These are phyloP conservation scores for Sphyrna mokarran DNA, from an alignment of 2,113 vertebrate species.

Conservation along the genomic window DNA sequence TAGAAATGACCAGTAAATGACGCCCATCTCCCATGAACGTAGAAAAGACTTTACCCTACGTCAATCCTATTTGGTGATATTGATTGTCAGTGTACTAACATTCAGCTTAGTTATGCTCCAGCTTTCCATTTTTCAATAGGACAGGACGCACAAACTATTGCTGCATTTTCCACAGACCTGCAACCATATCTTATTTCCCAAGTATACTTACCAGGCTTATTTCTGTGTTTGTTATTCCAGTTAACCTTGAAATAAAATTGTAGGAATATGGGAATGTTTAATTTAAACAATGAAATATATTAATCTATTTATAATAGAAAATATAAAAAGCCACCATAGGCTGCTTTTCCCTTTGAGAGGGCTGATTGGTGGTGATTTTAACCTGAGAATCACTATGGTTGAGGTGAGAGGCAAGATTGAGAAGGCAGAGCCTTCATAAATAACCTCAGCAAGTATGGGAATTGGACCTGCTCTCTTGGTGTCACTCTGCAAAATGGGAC, in stretches of 20 bases:
- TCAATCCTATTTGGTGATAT: neutral
- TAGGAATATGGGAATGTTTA: neutral
- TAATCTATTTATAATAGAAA: neutral
- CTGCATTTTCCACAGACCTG: neutral
- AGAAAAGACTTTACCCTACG: neutral
- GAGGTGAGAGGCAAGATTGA: no score
- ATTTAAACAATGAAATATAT: neutral
- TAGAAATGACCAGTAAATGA: no score
- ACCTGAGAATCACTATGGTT: no score
- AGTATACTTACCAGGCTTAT: neutral
- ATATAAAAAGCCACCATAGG: no score
- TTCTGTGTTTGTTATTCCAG: neutral
- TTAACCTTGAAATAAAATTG: neutral
- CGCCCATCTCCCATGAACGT: no score
- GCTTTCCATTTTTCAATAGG: neutral
- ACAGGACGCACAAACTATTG: neutral
- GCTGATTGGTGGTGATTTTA: no score
- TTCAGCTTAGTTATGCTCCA: neutral
- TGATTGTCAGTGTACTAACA: neutral
- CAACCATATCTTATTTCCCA: conserved; percentile 7
- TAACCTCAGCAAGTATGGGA: no score
- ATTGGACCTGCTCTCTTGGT: no score
- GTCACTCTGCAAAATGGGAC: no score
- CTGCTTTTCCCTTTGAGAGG: no score
- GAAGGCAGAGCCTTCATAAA: no score